Evolutionary conservation across 2,113 vertebrate species (phyloP).

Genomic region (Equus quagga): DNA sequence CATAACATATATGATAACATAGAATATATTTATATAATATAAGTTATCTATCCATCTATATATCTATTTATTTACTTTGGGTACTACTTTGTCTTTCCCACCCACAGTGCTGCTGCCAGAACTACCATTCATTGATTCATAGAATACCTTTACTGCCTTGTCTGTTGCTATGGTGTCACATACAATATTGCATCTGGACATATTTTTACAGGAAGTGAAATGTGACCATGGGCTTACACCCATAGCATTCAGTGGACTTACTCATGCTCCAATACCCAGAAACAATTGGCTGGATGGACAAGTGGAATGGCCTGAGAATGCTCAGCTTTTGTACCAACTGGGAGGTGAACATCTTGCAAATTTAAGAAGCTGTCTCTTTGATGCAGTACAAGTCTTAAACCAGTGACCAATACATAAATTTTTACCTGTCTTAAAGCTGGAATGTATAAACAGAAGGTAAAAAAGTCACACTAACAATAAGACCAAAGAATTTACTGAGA

Average conservation of each 20-base stretch:
- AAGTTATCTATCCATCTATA: neutral
- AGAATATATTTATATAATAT: neutral
- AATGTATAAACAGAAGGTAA: neutral
- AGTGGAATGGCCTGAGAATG: neutral
- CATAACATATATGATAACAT: neutral
- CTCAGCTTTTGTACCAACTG: neutral
- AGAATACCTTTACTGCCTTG: too few relatives aligned
- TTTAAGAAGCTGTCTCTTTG: neutral
- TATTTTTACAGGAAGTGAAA: neutral
- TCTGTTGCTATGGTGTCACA: too few relatives aligned
- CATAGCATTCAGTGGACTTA: neutral
- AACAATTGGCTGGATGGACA: neutral
- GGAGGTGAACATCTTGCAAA: neutral
- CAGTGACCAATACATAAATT: neutral
- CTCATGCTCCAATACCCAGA: neutral
- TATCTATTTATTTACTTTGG: neutral
- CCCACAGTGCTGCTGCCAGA: too few relatives aligned
- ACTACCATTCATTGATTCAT: too few relatives aligned
- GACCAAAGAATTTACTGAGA: neutral
- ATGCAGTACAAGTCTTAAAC: neutral
- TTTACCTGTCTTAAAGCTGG: neutral
- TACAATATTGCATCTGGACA: neutral
- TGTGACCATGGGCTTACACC: neutral
- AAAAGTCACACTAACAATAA: neutral
- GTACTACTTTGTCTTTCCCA: too few relatives aligned